Percentiles rank a stretch among this genome's conserved stretches.
Conservation (phyloP, 2,797 vertebrate species). For the Naso thynnoides region DNA sequence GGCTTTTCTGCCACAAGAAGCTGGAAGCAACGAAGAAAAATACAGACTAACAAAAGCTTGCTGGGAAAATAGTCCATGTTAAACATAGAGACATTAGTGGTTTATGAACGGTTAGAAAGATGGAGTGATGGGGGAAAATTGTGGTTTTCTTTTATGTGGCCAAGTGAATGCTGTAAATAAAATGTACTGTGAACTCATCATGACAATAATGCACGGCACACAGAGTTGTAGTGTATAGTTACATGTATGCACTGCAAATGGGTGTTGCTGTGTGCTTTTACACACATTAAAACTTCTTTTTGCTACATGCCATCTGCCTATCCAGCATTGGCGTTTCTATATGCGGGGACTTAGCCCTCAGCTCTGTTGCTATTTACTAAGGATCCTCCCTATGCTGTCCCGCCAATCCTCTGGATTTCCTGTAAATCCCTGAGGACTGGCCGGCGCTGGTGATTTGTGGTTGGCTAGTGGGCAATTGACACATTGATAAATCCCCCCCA, state of each 20-base stretch:
- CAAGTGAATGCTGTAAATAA: constrained; percentile 11
- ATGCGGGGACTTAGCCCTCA: constrained; percentile 67
- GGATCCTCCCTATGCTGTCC: constrained; percentile 80
- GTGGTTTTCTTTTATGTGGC: constrained; percentile 11
- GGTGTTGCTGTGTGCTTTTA: constrained; percentile 7
- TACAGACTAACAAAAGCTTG: constrained; percentile 57
- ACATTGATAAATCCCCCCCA: constrained; percentile 94
- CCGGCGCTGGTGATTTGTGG: constrained; percentile 71
- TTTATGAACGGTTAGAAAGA: constrained; percentile 35
- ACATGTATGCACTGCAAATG: neutral
- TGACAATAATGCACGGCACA: too few relatives aligned
- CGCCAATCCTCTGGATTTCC: constrained; percentile 90
- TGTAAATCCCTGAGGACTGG: constrained; percentile 86
- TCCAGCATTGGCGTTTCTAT: constrained; percentile 52
- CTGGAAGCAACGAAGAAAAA: constrained; percentile 49
- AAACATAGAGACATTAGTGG: constrained; percentile 53
- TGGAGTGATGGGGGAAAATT: neutral
- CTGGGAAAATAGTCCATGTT: constrained; percentile 56
- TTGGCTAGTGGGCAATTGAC: constrained; percentile 83
- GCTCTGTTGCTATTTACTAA: constrained; percentile 88
- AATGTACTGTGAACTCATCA: neutral
- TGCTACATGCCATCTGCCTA: constrained; percentile 41
- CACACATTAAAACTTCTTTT: constrained; percentile 3
- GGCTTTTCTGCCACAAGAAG: constrained; percentile 65
- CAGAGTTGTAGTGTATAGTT: neutral